Evolutionary conservation across 2,113 vertebrate species (phyloP), one percentile per base, ranked within the genome.

Genomic region (Pycnonotus jocosus): DNA sequence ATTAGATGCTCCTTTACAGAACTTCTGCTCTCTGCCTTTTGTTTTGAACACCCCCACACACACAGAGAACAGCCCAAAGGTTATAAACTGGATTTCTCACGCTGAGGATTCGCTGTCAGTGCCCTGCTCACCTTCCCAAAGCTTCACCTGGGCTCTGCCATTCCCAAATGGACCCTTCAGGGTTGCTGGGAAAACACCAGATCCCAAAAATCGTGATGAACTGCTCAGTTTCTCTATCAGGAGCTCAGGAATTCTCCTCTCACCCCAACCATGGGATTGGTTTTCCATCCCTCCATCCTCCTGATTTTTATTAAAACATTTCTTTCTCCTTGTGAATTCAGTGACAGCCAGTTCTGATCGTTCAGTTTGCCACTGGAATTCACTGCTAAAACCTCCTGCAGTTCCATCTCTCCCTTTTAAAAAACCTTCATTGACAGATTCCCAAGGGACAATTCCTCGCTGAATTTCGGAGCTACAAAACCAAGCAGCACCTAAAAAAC

Each of bases 181-280:
- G 77, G 47, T 33, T n/a, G 35, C 76, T 10, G 31, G 33, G 13
- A 54, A 83, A 92, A 89, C n/a, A 65, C 51, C 24, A 65, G 35
- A 37, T 61, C 76, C 48, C 51, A 22, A 28, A 51, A 80, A 11
- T 50, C 7, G 47, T 10, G 30, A 51, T 21, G 48, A 92, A 28
- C 42, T 38, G 68, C 38, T 94, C 76, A 0, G 20, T 66, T 40
- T 30, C 27, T 65, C 25, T 23, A 30, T 73, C 28, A 66, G 0
- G n/a, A 71, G 17, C 73, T 68, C 58, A 64, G 70, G 64, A 88
- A 48, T 72, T 87, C 56, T 40, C 81, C 45, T 27, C 24, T 50
- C 79, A 35, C 24, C 16, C 45, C 33, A 47, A 11, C n/a, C 27
- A 25, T 0, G 2, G 40, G 31, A 37, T 33, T 19, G 10, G 2